Conservation (phyloP, 2,797 vertebrate genomes). For the Tapirus indicus region DNA sequence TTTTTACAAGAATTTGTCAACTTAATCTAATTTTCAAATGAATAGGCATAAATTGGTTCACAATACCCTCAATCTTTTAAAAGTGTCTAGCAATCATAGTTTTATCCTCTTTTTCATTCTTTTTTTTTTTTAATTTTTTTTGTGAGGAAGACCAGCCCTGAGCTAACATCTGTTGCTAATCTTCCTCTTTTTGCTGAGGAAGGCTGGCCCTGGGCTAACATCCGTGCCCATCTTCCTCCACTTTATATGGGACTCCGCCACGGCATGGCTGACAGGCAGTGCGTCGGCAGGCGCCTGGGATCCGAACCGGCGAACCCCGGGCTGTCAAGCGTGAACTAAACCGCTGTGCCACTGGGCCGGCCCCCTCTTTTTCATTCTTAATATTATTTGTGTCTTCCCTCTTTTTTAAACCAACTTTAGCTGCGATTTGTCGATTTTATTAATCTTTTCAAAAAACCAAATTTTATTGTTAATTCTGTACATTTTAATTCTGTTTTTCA, state of each 20-base stretch:
- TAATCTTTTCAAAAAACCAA: background rate
- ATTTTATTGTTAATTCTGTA: background rate
- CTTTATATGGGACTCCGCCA: too few species aligned
- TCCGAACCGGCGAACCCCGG: too few species aligned
- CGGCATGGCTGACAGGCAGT: too few species aligned
- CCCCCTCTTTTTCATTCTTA: background rate
- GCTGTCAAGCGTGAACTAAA: too few species aligned
- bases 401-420: background rate
- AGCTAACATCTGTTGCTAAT: too few species aligned
- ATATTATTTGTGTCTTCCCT: background rate
- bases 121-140: too few species aligned
- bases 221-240: too few species aligned
- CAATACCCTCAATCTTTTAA: background rate
- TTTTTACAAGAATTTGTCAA: background rate
- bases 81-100: background rate
- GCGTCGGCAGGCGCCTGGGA: too few species aligned
- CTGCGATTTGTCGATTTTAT: background rate
- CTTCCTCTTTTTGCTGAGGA: too few species aligned
- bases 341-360: too few species aligned
- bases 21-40: slow-evolving; percentile 1
- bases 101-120: background rate
- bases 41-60: background rate
- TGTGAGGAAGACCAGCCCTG: too few species aligned
- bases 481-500: background rate
- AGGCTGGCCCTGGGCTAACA: too few species aligned